phyloP scores from a whole-genome alignment of 2,797 vertebrate species.

The Setipinna tenuifilis region DNA sequence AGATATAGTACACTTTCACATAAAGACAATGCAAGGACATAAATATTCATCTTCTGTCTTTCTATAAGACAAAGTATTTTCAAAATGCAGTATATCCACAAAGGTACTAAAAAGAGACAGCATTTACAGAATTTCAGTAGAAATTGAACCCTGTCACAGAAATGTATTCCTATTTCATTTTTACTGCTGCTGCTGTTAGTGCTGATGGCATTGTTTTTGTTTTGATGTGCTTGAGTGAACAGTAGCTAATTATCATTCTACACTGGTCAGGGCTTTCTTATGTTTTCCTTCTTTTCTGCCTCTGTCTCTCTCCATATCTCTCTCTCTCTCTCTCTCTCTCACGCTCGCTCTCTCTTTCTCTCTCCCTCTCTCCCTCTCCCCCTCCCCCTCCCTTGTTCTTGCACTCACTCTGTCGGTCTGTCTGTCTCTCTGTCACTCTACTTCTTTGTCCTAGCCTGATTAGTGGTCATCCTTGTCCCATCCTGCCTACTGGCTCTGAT shows the following conservation, averaged over 20 bases:
- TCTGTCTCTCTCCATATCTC: not conserved
- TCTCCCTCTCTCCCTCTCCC: not conserved
- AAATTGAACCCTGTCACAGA: not conserved
- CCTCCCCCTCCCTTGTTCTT: not conserved
- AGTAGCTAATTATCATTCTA: constrained; percentile 7
- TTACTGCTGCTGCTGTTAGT: not conserved
- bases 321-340: not conserved
- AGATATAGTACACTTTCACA: not conserved
- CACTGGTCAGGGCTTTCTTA: not conserved
- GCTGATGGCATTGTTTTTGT: not conserved
- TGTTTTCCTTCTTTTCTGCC: not conserved
- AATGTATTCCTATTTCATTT: not conserved
- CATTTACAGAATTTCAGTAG: not conserved
- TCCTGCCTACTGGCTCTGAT: constrained; percentile 34
- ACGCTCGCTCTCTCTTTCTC: not conserved
- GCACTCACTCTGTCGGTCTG: not conserved
- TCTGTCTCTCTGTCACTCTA: not conserved
- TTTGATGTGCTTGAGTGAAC: not conserved
- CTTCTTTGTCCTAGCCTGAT: constrained; percentile 64
- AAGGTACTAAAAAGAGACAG: not conserved
- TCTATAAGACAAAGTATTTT: not conserved
- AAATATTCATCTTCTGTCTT: not conserved
- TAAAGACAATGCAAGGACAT: not conserved
- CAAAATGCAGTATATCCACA: too few species aligned
- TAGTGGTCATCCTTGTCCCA: constrained; percentile 57